These are phyloP conservation scores for Pitangus sulphuratus DNA, from an alignment of 2,797 vertebrate species.

Conservation along the genomic window DNA sequence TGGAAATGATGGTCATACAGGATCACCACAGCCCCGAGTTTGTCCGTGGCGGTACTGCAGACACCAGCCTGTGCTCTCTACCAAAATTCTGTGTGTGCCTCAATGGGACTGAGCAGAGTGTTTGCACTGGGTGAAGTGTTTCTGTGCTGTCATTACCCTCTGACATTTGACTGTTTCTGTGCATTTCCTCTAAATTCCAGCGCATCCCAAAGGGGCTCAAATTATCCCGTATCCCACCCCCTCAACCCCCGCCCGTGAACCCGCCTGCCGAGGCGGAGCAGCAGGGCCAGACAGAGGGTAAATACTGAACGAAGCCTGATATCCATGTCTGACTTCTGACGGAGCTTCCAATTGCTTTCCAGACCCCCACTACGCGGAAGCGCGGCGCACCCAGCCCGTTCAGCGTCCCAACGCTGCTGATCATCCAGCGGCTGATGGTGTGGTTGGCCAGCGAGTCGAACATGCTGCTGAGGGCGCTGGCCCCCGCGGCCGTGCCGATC, in stretches of 20 bases:
- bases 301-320: conserved; percentile 47
- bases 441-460: conserved; percentile 96
- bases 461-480: conserved; percentile 96
- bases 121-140: neutral
- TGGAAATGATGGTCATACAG: neutral
- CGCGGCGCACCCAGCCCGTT: conserved; percentile 84
- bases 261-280: neutral
- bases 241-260: fast-evolving
- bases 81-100: neutral
- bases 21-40: neutral
- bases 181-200: neutral
- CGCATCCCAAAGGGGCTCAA: neutral
- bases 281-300: neutral
- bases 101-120: fast-evolving
- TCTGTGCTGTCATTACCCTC: neutral
- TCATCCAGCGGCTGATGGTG: conserved; percentile 93
- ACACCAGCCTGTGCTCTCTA: neutral
- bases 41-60: fast-evolving
- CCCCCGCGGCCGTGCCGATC: conserved; percentile 93
- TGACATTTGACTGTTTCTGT: fast-evolving
- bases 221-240: fast-evolving
- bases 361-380: neutral
- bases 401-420: conserved; percentile 86
- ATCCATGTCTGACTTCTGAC: neutral
- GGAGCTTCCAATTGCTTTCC: neutral